Base-by-base conservation (phyloP, 2,888 invertebrate species). In the Pardosa pseudoannulata region DNA sequence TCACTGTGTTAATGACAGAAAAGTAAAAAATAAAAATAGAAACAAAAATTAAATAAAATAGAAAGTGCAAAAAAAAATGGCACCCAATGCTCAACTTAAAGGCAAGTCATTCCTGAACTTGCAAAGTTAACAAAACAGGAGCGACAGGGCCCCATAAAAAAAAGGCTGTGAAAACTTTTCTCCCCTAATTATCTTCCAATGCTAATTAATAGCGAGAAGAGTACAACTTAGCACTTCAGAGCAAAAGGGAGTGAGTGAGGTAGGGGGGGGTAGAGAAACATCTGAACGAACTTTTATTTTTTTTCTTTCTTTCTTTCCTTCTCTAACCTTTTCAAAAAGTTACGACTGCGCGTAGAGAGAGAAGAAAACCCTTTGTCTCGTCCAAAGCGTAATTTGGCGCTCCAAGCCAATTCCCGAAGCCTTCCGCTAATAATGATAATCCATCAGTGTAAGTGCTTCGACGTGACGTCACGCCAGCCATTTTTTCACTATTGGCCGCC, bases 371-470 rank as follows among this genome's bases (percentile, higher is more conserved):
- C 62, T 81, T 85, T 85, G 78, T 85, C 78, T 85, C 65, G 65
- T 27, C 23, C 41, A 65, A 67, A 81, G 74, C 73, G 82, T 76
- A 83, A 83, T 83, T 83, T 83, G 76, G 76, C 82, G 82, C 82
- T 83, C 64, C 67, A 56, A 68, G 67, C 81, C 81, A 81, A 81
- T 83, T 76, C 76, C 75, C 82, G 81, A 82, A 75, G 74, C 83
- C 50, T 85, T 79, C 64, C 73, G 72, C 76, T 85, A 85, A 85
- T 85, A 85, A 78, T 78, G 83, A 85, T 85, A 85, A 85, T 85
- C 83, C 83, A 85, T 85, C 83, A 85, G 83, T 78, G 83, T 85
- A 85, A 85, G 83, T 85, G 83, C 72, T 78, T 50, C 73, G 27
- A 62, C 36, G 74, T 86, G 86, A 86, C 86, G 86, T 86, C 86